These are phyloP conservation scores for Diploscapter pachys DNA, from an alignment of 1,140 invertebrate species.

Conservation along the genomic window DNA sequence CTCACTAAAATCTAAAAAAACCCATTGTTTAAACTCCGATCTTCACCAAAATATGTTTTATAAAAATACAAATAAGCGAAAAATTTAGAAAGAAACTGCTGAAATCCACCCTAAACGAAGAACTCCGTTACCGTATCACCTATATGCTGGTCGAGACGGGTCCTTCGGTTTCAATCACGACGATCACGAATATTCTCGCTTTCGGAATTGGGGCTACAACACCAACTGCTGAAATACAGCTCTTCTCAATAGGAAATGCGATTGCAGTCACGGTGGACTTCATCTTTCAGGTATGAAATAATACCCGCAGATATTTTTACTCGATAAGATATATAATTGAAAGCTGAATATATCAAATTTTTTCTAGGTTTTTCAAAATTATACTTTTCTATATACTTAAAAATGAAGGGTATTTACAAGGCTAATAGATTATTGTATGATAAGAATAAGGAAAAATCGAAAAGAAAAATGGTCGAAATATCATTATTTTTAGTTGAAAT, in stretches of 20 bases:
- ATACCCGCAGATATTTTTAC: no score
- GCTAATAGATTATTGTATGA: no score
- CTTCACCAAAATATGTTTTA: background rate
- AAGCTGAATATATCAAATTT: constrained; percentile 3
- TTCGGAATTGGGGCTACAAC: constrained; percentile 56
- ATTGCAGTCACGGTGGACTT: constrained; percentile 55
- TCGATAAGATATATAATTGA: no score
- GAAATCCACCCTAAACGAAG: background rate
- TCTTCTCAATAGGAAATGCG: constrained; percentile 58
- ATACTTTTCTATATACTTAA: background rate
- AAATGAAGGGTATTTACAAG: background rate
- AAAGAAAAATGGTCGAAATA: background rate
- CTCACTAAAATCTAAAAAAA: background rate
- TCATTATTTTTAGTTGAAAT: background rate
- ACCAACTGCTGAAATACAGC: constrained; percentile 57
- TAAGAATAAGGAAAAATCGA: no score
- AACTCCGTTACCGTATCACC: constrained; percentile 31
- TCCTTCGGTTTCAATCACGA: constrained; percentile 55
- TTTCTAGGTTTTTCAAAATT: background rate
- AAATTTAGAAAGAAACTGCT: background rate
- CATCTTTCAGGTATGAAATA: constrained; percentile 47
- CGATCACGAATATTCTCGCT: constrained; percentile 54
- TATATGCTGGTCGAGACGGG: constrained; percentile 57
- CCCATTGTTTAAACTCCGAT: background rate
- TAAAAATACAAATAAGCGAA: background rate